Evolutionary conservation across 2,113 vertebrate genomes (phyloP), one percentile per base, ranked within the genome.

Genomic region (Periophthalmus modestus): DNA sequence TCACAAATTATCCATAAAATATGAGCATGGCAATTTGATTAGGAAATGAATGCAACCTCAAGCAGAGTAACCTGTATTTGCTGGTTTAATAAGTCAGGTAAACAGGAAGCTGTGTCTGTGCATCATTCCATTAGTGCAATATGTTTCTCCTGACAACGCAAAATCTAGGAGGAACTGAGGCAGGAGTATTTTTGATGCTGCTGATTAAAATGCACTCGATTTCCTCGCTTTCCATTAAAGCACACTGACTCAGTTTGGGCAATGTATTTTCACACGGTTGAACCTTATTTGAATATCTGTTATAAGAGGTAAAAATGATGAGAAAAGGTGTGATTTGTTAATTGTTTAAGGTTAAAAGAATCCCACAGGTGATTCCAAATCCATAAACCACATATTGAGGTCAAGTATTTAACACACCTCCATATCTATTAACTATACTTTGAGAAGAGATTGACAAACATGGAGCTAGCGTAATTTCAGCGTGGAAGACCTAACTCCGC

Each of bases 161-260:
- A 10, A n/a, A 71, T 33, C 70, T 62, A 18, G 15, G 28, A 62
- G 59, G 59, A 62, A 62, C 59, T 43, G 24, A 28, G 23, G 52
- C 54, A 12, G 28, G 36, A 62, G 0, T 33, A 18, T 58, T 66
- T 59, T 71, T 73, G 69, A 81, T 70, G 57, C 19, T 66, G 77
- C 66, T 84, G 47, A 88, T 75, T 78, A 55, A 73, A 55, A 15
- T 24, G 73, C 78, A 85, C 83, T 70, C 80, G 76, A 68, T 89
- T 82, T 73, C 57, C 59, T 80, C 78, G 74, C 71, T 68, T 85
- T 78, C 36, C 66, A 66, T 81, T 72, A 61, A 73, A 71, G 59
- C 71, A 18, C 65, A 81, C 77, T 68, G 78, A 84, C 71, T 54
- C 52, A n/a, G 1, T 1, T 54, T 4, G 6, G 11, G 43, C 50